Conservation (phyloP, 2,113 vertebrate species). For the Chaenogobius annularis region DNA sequence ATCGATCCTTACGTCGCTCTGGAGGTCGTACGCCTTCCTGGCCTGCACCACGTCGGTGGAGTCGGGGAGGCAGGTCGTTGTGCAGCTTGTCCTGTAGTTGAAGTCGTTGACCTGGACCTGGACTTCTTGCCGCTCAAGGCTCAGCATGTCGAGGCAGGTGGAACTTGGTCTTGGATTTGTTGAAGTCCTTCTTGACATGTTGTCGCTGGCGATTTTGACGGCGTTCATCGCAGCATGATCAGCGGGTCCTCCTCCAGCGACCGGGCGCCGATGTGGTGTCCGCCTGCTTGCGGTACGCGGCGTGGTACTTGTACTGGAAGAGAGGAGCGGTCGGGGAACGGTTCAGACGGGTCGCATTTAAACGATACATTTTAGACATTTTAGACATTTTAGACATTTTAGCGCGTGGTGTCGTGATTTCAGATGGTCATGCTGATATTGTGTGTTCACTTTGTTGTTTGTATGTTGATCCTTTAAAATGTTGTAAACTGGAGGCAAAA, state of each 20-base stretch:
- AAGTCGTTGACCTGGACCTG: constrained; percentile 85
- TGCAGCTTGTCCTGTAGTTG: constrained; percentile 85
- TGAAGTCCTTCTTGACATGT: constrained; percentile 88
- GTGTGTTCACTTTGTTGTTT: no score
- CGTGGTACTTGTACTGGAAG: constrained; percentile 82
- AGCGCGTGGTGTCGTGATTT: no score
- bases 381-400: no score
- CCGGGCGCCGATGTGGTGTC: constrained; percentile 87
- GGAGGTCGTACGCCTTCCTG: constrained; percentile 83
- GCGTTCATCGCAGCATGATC: constrained; percentile 83
- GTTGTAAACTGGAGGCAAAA: no score
- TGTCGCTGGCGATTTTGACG: constrained; percentile 87
- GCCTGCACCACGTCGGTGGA: constrained; percentile 86
- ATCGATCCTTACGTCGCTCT: constrained; percentile 84
- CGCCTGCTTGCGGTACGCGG: constrained; percentile 88
- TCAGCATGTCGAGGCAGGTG: constrained; percentile 85
- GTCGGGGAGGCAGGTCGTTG: constrained; percentile 86
- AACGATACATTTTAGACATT: no score
- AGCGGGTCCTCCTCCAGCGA: constrained; percentile 86
- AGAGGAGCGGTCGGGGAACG: neutral
- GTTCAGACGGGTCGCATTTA: neutral
- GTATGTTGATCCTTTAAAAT: no score
- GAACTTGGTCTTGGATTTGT: constrained; percentile 87
- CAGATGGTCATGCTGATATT: no score
- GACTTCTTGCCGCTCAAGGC: constrained; percentile 83